Percentiles rank a stretch among this genome's conserved stretches.
Conservation (phyloP, 1,140 invertebrate species). For the Augochlora pura region DNA sequence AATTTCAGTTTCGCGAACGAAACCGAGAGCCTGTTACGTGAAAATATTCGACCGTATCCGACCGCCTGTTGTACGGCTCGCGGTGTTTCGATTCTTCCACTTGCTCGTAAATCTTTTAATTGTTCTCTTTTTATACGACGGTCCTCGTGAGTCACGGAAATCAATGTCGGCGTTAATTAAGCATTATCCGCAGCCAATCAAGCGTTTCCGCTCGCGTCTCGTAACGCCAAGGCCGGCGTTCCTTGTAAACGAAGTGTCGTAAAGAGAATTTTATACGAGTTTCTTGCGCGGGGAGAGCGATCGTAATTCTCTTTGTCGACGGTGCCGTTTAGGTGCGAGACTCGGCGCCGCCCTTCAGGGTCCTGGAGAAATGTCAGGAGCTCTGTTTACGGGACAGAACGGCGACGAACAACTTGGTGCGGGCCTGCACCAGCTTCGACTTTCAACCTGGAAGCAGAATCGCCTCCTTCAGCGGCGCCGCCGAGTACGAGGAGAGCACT, state of each 20-base stretch:
- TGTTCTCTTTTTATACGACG: neutral
- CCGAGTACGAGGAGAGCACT: conserved; percentile 94
- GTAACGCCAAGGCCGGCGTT: neutral
- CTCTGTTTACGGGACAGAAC: conserved; percentile 91
- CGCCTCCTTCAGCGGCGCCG: conserved; percentile 88
- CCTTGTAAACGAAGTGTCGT: neutral
- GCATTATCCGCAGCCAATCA: neutral
- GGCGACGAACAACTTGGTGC: conserved; percentile 88
- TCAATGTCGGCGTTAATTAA: neutral
- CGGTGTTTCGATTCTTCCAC: no score
- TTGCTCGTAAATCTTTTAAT: no score
- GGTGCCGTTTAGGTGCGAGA: conserved; percentile 84
- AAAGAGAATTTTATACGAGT: no score
- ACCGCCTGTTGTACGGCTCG: no score
- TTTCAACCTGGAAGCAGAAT: conserved; percentile 93
- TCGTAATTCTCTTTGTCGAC: neutral
- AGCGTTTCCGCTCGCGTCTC: neutral
- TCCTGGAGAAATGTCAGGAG: conserved; percentile 92
- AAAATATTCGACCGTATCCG: no score
- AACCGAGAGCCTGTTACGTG: no score
- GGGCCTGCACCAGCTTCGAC: conserved; percentile 92
- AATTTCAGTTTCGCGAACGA: no score
- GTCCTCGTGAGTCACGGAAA: neutral
- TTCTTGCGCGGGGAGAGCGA: no score
- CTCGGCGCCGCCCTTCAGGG: conserved; percentile 89